phyloP scores from a whole-genome alignment of 2,797 vertebrate genomes.

The Anableps anableps region DNA sequence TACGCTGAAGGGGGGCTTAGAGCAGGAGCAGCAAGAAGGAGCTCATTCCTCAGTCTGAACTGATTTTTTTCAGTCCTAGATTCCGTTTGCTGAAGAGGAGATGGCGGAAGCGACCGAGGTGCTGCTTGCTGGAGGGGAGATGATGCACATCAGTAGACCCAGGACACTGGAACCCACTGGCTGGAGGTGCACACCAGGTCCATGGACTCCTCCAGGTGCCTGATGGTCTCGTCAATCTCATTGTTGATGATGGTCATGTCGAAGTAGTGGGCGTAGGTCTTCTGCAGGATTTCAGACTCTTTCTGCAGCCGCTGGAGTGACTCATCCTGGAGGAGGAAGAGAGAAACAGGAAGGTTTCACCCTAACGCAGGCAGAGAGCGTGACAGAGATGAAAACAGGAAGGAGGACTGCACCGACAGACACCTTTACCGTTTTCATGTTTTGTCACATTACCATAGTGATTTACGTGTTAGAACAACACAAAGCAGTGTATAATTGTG shows the following conservation, averaged over 20 bases:
- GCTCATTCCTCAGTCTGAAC: neutral
- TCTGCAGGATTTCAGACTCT: slow-evolving; percentile 97
- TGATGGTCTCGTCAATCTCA: slow-evolving; percentile 98
- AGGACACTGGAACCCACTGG: slow-evolving; percentile 98
- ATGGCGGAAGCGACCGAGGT: slow-evolving; percentile 62
- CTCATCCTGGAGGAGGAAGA: slow-evolving; percentile 85
- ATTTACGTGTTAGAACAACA: neutral
- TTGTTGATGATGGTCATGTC: slow-evolving; percentile 99
- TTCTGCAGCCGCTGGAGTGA: slow-evolving; percentile 98
- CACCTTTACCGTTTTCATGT: neutral
- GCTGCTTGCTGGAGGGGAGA: slow-evolving; percentile 26
- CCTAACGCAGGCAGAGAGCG: neutral
- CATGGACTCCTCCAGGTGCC: slow-evolving; percentile 97
- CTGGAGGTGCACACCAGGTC: slow-evolving; percentile 94
- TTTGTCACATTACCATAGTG: neutral
- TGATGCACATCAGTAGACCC: slow-evolving; percentile 91
- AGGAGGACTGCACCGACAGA: neutral
- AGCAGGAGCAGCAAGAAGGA: slow-evolving; percentile 54
- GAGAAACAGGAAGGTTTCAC: neutral
- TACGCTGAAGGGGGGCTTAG: slow-evolving; percentile 66
- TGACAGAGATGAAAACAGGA: neutral
- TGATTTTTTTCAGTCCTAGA: neutral
- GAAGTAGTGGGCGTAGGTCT: slow-evolving; percentile 98
- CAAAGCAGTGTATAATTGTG: neutral
- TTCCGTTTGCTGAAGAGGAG: slow-evolving; percentile 65